These are phyloP conservation scores for Yponomeuta plumbellus DNA, from an alignment of 2,888 invertebrate species.

Conservation along the genomic window DNA sequence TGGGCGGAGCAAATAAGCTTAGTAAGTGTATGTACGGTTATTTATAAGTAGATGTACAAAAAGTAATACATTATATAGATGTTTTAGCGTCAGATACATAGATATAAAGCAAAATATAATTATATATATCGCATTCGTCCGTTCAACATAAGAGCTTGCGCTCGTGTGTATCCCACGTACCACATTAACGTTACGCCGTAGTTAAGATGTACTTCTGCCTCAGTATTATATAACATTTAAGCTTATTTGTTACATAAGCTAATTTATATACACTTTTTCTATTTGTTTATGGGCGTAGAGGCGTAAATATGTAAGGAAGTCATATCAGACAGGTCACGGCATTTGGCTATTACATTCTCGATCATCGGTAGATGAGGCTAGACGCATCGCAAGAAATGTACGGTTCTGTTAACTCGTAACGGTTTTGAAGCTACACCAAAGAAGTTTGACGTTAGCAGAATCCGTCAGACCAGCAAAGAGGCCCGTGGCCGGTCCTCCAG, in stretches of 20 bases:
- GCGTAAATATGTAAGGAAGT: conserved; percentile 64
- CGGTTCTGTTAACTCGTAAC: not conserved
- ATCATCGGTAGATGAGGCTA: not conserved
- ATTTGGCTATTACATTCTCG: conserved; percentile 25
- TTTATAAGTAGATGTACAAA: conserved; percentile 76
- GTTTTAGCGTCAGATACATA: conserved; percentile 77
- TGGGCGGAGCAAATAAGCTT: conserved; percentile 63
- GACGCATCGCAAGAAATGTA: not conserved
- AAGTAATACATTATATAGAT: conserved; percentile 77
- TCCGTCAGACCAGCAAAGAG: conserved; percentile 25
- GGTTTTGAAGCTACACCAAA: not conserved
- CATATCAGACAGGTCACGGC: conserved; percentile 70
- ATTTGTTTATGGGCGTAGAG: conserved; percentile 71
- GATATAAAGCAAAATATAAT: conserved; percentile 75
- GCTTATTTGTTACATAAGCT: conserved; percentile 76
- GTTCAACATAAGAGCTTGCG: conserved; percentile 75
- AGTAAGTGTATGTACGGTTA: conserved; percentile 74
- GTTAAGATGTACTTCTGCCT: conserved; percentile 77
- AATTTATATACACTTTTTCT: conserved; percentile 73
- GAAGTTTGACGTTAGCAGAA: conserved; percentile 17
- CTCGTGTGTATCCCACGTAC: conserved; percentile 75
- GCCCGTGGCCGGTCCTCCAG: conserved; percentile 67
- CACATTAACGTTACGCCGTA: conserved; percentile 74
- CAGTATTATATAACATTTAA: conserved; percentile 76
- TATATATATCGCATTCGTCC: conserved; percentile 77